Evolutionary conservation across 2,113 vertebrate genomes (phyloP).

Genomic region (Sturnira hondurensis): DNA sequence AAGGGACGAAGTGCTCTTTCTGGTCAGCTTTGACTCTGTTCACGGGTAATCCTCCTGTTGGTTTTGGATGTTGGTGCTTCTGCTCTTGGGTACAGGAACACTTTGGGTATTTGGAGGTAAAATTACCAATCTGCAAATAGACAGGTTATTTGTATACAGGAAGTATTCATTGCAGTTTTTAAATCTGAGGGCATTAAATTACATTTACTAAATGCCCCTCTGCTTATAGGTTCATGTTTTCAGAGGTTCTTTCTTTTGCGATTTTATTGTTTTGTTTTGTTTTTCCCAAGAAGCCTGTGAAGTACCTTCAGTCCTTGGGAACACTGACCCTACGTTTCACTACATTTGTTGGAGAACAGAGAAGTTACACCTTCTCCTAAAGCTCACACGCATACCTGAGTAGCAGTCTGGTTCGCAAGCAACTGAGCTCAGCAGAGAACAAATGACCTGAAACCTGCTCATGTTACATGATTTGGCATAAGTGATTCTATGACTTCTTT

Average conservation of each 20-base stretch:
- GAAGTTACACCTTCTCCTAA: background rate
- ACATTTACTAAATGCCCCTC: background rate
- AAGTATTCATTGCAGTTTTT: background rate
- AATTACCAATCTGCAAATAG: background rate
- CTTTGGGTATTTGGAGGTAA: background rate
- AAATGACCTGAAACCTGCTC: background rate
- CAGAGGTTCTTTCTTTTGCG: background rate
- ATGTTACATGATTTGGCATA: conserved; percentile 30
- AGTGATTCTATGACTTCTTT: conserved; percentile 60
- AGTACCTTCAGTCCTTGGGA: background rate
- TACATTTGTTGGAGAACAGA: background rate
- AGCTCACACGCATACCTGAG: background rate
- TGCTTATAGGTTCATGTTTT: background rate
- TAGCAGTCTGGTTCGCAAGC: background rate
- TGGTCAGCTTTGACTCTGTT: background rate
- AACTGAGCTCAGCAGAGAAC: background rate
- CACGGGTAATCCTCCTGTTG: background rate
- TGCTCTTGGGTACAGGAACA: background rate
- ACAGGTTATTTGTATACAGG: background rate
- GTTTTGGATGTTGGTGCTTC: background rate
- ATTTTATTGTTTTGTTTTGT: background rate
- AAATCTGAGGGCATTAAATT: background rate
- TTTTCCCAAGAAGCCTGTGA: background rate
- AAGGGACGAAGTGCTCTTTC: background rate
- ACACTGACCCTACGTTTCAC: background rate